These are phyloP conservation scores for Lucinisca nassula DNA, from an alignment of 2,888 invertebrate genomes.

Conservation along the genomic window DNA sequence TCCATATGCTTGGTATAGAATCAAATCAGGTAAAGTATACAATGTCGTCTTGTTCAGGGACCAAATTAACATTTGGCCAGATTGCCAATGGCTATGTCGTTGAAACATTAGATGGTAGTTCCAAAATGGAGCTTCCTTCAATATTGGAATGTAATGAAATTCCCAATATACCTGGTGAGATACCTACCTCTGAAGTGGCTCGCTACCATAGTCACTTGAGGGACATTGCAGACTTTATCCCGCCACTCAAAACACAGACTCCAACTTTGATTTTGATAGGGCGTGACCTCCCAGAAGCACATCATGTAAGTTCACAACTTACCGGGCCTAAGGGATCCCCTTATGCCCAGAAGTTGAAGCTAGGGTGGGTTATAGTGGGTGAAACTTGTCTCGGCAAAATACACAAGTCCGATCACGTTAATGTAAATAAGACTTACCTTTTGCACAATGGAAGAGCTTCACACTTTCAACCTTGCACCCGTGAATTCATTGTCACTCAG, in stretches of 20 bases:
- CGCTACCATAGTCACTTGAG: slow-evolving; percentile 21
- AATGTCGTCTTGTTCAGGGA: not conserved
- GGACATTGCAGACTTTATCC: slow-evolving; percentile 10
- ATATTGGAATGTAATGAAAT: slow-evolving; percentile 41
- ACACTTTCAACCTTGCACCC: slow-evolving; percentile 26
- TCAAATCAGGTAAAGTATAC: not conserved
- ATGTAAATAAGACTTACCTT: slow-evolving; percentile 37
- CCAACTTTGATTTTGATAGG: slow-evolving; percentile 44
- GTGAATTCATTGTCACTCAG: slow-evolving; percentile 9
- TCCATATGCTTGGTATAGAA: not conserved
- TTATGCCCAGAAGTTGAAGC: slow-evolving; percentile 42
- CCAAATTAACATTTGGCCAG: slow-evolving; percentile 17
- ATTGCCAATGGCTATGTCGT: slow-evolving; percentile 36
- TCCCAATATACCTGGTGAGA: slow-evolving; percentile 38
- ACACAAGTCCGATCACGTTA: slow-evolving; percentile 20
- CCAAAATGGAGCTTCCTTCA: not conserved
- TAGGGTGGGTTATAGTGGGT: slow-evolving; percentile 45
- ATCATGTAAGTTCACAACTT: slow-evolving; percentile 43
- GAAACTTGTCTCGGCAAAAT: slow-evolving; percentile 34
- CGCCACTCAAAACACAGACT: slow-evolving; percentile 15
- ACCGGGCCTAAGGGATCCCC: slow-evolving; percentile 31
- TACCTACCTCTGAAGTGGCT: slow-evolving; percentile 49
- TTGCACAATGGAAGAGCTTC: slow-evolving; percentile 15
- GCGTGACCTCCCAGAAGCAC: slow-evolving; percentile 42
- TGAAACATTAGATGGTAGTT: slow-evolving; percentile 23